Base-by-base conservation (phyloP, 2,888 invertebrate species). In the Cephonodes hylas region DNA sequence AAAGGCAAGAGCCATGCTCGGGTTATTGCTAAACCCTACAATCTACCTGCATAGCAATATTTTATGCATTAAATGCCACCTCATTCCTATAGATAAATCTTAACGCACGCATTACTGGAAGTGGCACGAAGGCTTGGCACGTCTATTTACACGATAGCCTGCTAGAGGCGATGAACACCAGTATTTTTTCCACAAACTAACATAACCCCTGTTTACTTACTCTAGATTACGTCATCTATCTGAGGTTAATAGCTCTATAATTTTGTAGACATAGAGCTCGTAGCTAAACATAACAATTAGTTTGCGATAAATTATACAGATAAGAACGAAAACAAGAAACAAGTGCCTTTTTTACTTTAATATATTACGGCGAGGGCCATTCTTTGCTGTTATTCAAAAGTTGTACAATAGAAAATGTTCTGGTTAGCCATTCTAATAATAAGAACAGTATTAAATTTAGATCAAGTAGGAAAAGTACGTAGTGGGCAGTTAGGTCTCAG, bases 401-500 rank as follows among this genome's bases (percentile, higher is more conserved):
- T 8, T 53, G 18, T 27, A 18, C 27, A 31, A 10, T 31, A 10
- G 10, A 3, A 18, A 31, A 53, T 27, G 27, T 18, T 31, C 15
- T 18, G 7, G 61, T 10, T 3, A 64, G 70, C 66, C 69, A 70
- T 76, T 69, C 74, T 69, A 73, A 75, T 75, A 70, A 66, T 68
- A 72, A 76, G 73, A 73, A 74, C 74, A 75, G 71, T 71, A 71
- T 80, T 85, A 81, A 83, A 86, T 81, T 86, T 86, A 86, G 84
- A 86, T 74, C 83, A 80, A 83, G 80, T 80, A 84, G 89, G 89
- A 89, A 89, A 89, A 87, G 80, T 88, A 89, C 88, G 70, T 72
- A 73, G 70, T 70, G 72, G 64, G 66, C 72, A 71, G 75, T 74
- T 71, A 71, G 76, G 73, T 74, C 72, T 67, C 48, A 34, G 31